Evolutionary conservation across 2,113 vertebrate genomes (phyloP), one percentile per base, ranked within the genome.

Genomic region (Oxygymnocypris stewartii): DNA sequence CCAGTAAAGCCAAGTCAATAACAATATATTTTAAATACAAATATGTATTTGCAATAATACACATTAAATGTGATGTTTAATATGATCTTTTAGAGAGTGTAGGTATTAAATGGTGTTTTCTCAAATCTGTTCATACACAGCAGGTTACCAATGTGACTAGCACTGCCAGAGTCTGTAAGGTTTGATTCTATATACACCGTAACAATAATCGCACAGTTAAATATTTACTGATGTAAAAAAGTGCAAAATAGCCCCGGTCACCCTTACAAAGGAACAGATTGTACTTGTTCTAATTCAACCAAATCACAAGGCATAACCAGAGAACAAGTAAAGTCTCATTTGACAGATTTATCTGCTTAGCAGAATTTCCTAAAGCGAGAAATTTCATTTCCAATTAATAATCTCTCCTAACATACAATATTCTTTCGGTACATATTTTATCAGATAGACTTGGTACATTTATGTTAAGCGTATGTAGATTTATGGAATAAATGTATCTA

Each of bases 301-400:
- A 85, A 49, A 77, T 40, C 23, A 40, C 35, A 73, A 85, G 83
- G 44, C 67, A 81, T 49, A 74, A 40, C 47, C 89, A 85, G 86
- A 89, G 85, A 88, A 86, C 49, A 57, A 78, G 84, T 89, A 87
- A 78, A 49, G 51, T 54, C 87, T 91, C 79, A 87, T 86, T 76
- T 92, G 61, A 88, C 86, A 90, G 83, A 92, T 89, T 89, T 87
- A 91, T 94, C 94, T 93, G 92, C 93, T 93, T 91, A 57, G 92
- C 92, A 93, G 93, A 92, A 86, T 88, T 84, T 80, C 86, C 47
- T 25, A 31, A 85, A 28, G 59, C 23, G 42, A 71, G 85, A 86
- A 85, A 79, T 71, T 69, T n/a, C 13, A 61, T 76, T 79, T 79
- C 54, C 31, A 59, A 76, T 65, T 37, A 35, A 28, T 75, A 79